Evolutionary conservation across 1,140 invertebrate genomes (phyloP).

Genomic region (Drosophila lini): DNA sequence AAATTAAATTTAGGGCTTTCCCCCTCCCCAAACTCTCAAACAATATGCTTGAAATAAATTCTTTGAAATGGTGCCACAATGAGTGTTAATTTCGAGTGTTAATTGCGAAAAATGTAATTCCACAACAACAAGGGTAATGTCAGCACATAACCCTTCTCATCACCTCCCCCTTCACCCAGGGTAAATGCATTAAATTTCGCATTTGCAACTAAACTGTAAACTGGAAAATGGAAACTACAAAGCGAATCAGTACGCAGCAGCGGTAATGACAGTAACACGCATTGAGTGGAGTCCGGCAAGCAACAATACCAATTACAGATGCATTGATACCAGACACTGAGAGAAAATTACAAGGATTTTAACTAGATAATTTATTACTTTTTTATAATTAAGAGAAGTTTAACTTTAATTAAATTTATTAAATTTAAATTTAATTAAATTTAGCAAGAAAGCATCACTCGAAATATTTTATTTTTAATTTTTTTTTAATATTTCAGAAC

Average conservation of each 20-base stretch:
- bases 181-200: slow-evolving; percentile 18
- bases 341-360: neutral
- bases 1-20: neutral
- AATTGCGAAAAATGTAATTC: slow-evolving; percentile 6
- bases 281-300: slow-evolving; percentile 10
- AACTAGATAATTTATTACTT: too few species aligned
- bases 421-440: too few species aligned
- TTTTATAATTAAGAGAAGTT: too few species aligned
- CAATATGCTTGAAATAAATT: slow-evolving; percentile 1
- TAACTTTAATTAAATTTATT: fast-evolving
- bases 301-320: slow-evolving; percentile 26
- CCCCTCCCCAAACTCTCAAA: too few species aligned
- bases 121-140: slow-evolving; percentile 12
- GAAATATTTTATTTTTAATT: too few species aligned
- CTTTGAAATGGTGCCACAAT: neutral
- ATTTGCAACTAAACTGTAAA: slow-evolving; percentile 19
- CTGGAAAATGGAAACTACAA: slow-evolving; percentile 9
- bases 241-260: slow-evolving; percentile 13
- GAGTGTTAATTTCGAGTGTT: neutral
- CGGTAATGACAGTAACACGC: slow-evolving; percentile 28
- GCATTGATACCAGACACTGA: neutral
- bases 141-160: neutral
- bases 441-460: too few species aligned
- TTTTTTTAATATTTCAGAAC: too few species aligned
- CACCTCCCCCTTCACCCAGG: neutral